Evolutionary conservation across 2,797 vertebrate genomes (phyloP), one percentile per base, ranked within the genome.

Genomic region (Neoniphon sammara): DNA sequence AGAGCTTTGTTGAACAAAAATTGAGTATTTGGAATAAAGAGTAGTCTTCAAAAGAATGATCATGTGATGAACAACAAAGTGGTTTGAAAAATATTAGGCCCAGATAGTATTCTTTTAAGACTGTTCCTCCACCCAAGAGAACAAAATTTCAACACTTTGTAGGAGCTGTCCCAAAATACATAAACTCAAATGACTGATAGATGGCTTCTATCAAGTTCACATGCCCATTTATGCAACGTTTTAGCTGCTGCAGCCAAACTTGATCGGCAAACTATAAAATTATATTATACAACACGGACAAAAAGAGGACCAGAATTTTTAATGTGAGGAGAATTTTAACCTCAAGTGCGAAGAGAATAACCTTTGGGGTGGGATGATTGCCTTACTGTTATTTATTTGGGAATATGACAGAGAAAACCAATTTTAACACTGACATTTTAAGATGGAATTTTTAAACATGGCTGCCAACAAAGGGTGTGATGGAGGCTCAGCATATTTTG

Each of bases 401-500:
- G 61, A 78, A 66, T 84, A 65, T 66, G 55, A 78, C 55, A 80
- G 56, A 75, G 27, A 62, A 79, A 81, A 77, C 46, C 74, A 62
- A 79, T 84, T 85, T 84, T 67, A 80, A 85, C 68, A 47, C 63
- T 84, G 83, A 87, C 82, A 88, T 91, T 89, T 84, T 81, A 57
- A 78, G 47, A 70, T 63, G 49, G 49, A 84, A 88, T 82, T 80
- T 25, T 62, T 54, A 27, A 61, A 62, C 64, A 64, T 70, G 55
- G 73, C 77, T 84, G 76, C 81, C 87, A 90, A 83, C 73, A 71
- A 81, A 82, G 80, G 67, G 75, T 79, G 84, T 76, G 89, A 91
- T 55, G 53, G 78, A 87, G 78, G 85, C 81, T 84, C 57, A 63
- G 73, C 75, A 88, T 87, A 88, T 91, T 92, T 93, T 85, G 84